Evolutionary conservation across 2,888 invertebrate genomes (phyloP).

Genomic region (Cerastis leucographa): DNA sequence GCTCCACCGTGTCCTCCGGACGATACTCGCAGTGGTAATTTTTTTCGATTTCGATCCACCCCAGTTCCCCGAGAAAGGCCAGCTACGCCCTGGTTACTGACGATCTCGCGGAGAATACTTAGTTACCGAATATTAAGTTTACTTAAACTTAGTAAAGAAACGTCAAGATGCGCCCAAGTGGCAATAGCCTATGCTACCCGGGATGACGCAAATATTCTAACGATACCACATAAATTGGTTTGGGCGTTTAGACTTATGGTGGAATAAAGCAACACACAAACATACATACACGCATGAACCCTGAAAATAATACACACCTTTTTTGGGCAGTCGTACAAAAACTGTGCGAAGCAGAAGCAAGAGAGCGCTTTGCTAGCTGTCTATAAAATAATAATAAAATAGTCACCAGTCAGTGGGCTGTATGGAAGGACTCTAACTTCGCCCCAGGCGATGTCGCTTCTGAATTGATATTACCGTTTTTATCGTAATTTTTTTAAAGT

Average conservation of each 20-base stretch:
- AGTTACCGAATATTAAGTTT: neutral
- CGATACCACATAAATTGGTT: no score
- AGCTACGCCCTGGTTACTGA: neutral
- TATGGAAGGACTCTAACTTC: slow-evolving; percentile 17
- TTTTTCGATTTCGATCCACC: no score
- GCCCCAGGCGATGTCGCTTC: slow-evolving; percentile 37
- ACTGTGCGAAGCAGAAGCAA: neutral
- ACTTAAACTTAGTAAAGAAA: neutral
- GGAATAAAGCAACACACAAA: no score
- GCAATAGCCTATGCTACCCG: no score
- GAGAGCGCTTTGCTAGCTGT: neutral
- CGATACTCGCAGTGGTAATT: no score
- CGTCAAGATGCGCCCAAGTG: neutral
- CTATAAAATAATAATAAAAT: slow-evolving; percentile 2
- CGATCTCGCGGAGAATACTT: neutral
- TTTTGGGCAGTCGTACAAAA: neutral
- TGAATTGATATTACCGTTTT: slow-evolving; percentile 56
- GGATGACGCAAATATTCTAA: no score
- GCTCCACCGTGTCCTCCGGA: no score
- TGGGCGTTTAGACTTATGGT: no score
- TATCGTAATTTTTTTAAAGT: slow-evolving; percentile 50
- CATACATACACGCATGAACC: no score
- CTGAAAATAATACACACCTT: no score
- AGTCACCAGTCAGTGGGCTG: neutral
- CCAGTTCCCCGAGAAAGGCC: neutral